A percentile compares a stretch with the other conserved stretches of the same genome.
phyloP scores from a whole-genome alignment of 2,888 invertebrate genomes.

The Heterodera filipjevi region DNA sequence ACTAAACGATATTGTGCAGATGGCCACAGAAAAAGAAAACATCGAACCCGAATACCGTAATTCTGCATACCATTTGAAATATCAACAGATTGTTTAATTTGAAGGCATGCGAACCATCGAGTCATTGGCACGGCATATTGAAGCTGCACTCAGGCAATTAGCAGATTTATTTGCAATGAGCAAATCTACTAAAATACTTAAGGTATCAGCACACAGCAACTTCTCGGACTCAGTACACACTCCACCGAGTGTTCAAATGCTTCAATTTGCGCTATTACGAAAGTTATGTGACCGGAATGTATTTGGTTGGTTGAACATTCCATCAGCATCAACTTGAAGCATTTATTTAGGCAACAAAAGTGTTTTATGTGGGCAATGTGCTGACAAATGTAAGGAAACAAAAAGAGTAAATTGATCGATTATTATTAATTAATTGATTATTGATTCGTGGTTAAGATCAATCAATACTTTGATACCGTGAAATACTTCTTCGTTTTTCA shows the following conservation, averaged over 20 bases:
- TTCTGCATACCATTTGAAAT: background rate
- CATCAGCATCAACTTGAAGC: background rate
- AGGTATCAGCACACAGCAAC: conserved; percentile 65
- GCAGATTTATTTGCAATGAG: background rate
- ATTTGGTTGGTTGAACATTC: conserved; percentile 51
- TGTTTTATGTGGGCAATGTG: conserved; percentile 64
- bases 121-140: conserved; percentile 63
- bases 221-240: conserved; percentile 61
- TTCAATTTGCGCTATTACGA: conserved; percentile 64
- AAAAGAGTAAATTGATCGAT: too few relatives aligned
- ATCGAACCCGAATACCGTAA: conserved; percentile 64
- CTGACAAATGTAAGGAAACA: conserved; percentile 55
- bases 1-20: conserved; percentile 64
- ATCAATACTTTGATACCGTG: too few relatives aligned
- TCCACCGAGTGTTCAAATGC: conserved; percentile 65
- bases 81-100: background rate
- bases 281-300: conserved; percentile 65
- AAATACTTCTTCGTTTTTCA: background rate
- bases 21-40: conserved; percentile 65
- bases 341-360: conserved; percentile 50
- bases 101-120: conserved; percentile 59
- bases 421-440: background rate
- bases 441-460: too few relatives aligned
- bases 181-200: background rate
- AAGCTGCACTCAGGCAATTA: conserved; percentile 58